Percentiles rank a stretch among this genome's conserved stretches.
phyloP scores from a whole-genome alignment of 2,113 vertebrate genomes.

The Suncus etruscus region DNA sequence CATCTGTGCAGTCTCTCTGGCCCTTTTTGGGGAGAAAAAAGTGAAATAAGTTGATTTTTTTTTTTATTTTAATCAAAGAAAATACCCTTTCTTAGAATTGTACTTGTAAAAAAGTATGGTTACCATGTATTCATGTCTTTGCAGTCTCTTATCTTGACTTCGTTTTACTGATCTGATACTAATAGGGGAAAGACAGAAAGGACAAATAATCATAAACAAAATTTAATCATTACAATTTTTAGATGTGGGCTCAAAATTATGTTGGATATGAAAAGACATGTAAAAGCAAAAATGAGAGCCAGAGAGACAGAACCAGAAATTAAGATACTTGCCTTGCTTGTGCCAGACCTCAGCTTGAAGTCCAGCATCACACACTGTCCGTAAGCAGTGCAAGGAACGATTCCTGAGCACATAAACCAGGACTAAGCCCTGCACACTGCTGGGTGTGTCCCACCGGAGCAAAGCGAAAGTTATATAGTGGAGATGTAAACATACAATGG shows the following conservation, averaged over 20 bases:
- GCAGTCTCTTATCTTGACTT: neutral
- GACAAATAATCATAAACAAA: neutral
- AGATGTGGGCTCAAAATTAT: slow-evolving; percentile 39
- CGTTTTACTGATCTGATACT: neutral
- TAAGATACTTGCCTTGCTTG: too few relatives aligned
- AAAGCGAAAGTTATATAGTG: slow-evolving; percentile 19
- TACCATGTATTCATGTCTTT: slow-evolving; percentile 13
- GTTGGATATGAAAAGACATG: neutral
- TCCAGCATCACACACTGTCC: neutral
- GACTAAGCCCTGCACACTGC: too few relatives aligned
- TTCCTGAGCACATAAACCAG: too few relatives aligned
- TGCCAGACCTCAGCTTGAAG: neutral
- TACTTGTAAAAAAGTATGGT: slow-evolving; percentile 32
- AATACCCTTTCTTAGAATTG: neutral
- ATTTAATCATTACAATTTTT: slow-evolving; percentile 28
- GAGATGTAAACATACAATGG: slow-evolving; percentile 19
- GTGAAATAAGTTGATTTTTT: slow-evolving; percentile 17
- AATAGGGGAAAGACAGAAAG: neutral
- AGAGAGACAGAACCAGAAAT: too few relatives aligned
- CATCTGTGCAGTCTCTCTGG: too few relatives aligned
- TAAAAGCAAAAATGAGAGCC: too few relatives aligned
- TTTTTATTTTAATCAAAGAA: slow-evolving; percentile 51
- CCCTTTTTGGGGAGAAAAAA: neutral
- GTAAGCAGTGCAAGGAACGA: too few relatives aligned
- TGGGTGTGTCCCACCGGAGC: neutral